Evolutionary conservation across 2,888 invertebrate species (phyloP).

Genomic region (Muscina levida): DNA sequence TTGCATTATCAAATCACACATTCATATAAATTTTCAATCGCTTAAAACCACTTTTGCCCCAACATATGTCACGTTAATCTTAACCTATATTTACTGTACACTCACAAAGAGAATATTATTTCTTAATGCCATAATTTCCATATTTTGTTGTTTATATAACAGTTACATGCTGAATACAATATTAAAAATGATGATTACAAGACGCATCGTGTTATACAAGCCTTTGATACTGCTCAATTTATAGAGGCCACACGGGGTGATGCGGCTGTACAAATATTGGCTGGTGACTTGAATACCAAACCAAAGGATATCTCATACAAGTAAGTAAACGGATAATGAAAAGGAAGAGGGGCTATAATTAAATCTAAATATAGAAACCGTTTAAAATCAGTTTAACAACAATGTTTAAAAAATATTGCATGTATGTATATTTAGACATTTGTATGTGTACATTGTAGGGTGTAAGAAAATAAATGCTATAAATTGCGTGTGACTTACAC

Average conservation of each 20-base stretch:
- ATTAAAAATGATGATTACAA: constrained; percentile 91
- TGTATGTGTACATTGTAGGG: no score
- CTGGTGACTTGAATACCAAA: constrained; percentile 96
- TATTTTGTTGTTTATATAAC: no score
- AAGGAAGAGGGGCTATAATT: no score
- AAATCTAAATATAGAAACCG: neutral
- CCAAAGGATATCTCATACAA: constrained; percentile 91
- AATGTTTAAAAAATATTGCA: no score
- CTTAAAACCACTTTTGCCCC: neutral
- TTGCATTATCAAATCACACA: no score
- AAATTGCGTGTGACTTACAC: no score
- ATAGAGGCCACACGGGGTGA: constrained; percentile 89
- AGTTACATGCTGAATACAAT: constrained; percentile 97
- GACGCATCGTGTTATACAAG: constrained; percentile 95
- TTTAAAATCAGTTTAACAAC: no score
- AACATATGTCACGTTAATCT: constrained; percentile 7
- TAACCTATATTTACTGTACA: constrained; percentile 12
- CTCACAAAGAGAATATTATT: no score
- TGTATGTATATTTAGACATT: no score
- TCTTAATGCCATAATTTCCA: no score
- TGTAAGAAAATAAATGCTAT: no score
- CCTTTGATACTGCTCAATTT: constrained; percentile 96
- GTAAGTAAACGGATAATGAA: constrained; percentile 75
- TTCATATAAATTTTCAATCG: no score
- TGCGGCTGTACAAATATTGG: constrained; percentile 91